Conservation (phyloP, 2,797 vertebrate genomes). For the Gorsachius magnificus region DNA sequence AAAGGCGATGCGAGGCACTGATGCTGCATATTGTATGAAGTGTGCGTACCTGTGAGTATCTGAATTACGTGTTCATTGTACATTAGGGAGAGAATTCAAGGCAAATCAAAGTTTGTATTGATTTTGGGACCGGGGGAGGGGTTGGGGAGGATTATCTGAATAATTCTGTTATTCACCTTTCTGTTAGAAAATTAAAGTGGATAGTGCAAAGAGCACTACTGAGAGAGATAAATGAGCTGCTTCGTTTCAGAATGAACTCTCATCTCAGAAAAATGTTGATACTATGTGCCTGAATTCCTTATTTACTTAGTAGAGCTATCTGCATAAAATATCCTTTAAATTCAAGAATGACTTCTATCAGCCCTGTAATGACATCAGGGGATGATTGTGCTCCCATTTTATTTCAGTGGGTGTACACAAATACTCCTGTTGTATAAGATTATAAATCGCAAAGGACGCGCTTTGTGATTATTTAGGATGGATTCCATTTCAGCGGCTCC, state of each 20-base stretch:
- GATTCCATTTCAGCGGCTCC: not conserved
- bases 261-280: slow-evolving; percentile 30
- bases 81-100: not conserved
- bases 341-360: slow-evolving; percentile 38
- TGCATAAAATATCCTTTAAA: slow-evolving; percentile 53
- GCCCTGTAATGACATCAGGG: slow-evolving; percentile 3
- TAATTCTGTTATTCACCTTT: slow-evolving; percentile 65
- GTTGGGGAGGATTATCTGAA: slow-evolving; percentile 22
- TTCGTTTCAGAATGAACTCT: slow-evolving; percentile 42
- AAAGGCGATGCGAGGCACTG: not conserved
- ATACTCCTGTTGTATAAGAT: slow-evolving; percentile 2
- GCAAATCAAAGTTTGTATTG: slow-evolving; percentile 63
- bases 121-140: slow-evolving; percentile 31
- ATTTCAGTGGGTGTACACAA: slow-evolving; percentile 29
- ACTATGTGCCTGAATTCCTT: slow-evolving; percentile 40
- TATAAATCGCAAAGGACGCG: not conserved
- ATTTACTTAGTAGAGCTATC: slow-evolving; percentile 23
- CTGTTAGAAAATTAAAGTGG: slow-evolving; percentile 64
- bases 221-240: slow-evolving; percentile 57
- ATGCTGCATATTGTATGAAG: not conserved
- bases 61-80: slow-evolving; percentile 25
- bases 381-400: slow-evolving; percentile 40
- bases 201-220: slow-evolving; percentile 44
- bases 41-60: not conserved
- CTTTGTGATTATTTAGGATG: not conserved